Evolutionary conservation across 2,888 invertebrate species (phyloP).

Genomic region (Clitarchus hookeri): DNA sequence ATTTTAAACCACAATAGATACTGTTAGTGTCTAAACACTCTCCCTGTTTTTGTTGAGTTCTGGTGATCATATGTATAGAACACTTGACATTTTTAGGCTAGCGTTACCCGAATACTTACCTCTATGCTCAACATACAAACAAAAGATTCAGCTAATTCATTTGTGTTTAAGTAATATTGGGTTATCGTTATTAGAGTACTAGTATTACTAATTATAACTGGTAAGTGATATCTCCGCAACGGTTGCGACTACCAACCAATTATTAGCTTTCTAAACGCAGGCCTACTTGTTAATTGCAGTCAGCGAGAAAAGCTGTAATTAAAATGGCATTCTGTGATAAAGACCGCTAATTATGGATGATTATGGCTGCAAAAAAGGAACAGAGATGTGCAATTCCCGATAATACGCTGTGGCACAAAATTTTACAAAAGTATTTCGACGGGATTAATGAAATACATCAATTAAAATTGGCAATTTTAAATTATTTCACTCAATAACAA

Average conservation of each 20-base stretch:
- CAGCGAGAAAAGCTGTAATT: not conserved
- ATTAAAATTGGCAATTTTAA: too few species aligned
- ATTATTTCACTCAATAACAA: too few species aligned
- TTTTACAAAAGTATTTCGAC: too few species aligned
- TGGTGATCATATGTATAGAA: too few species aligned
- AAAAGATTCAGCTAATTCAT: too few species aligned
- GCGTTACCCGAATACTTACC: too few species aligned
- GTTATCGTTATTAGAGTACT: not conserved
- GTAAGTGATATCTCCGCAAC: not conserved
- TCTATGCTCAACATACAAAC: not conserved
- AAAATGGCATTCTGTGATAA: not conserved
- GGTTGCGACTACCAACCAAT: not conserved
- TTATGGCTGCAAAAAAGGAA: not conserved
- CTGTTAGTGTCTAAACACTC: too few species aligned
- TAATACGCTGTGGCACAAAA: too few species aligned
- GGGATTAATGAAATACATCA: too few species aligned
- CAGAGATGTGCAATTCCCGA: not conserved
- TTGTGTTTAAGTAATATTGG: not conserved
- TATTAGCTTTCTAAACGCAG: not conserved
- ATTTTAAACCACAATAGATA: too few species aligned
- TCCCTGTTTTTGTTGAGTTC: too few species aligned
- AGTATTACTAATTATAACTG: not conserved
- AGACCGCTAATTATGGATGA: not conserved
- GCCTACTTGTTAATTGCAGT: slow-evolving; percentile 14
- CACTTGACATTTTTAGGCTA: too few species aligned